Evolutionary conservation across 2,888 invertebrate species (phyloP).

Genomic region (Ferrisia virgata): DNA sequence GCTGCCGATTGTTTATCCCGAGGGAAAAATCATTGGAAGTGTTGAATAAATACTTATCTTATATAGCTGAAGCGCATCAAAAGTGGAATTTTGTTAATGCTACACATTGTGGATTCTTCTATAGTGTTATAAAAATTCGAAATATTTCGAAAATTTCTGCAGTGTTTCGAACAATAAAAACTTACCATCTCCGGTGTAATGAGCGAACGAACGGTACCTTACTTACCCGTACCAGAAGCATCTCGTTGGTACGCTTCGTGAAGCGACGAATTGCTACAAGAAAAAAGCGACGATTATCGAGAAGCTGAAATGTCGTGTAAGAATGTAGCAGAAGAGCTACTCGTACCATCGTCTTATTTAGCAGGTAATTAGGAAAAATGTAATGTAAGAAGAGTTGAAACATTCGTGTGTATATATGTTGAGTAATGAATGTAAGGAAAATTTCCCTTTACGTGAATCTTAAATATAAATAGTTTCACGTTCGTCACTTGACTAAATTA

Average conservation of each 20-base stretch:
- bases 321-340: background rate
- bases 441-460: background rate
- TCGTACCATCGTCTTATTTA: background rate
- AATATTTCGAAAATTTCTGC: background rate
- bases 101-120: background rate
- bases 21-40: no score
- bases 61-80: no score
- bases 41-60: no score
- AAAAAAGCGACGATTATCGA: background rate
- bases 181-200: background rate
- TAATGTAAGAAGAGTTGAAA: background rate
- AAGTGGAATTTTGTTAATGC: background rate
- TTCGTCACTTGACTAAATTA: constrained; percentile 10
- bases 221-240: background rate
- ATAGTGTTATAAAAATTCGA: background rate
- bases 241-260: background rate
- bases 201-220: background rate
- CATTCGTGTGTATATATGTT: background rate
- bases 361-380: background rate
- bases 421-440: background rate
- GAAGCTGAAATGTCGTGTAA: background rate
- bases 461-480: background rate
- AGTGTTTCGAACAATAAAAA: background rate
- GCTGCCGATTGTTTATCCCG: no score
- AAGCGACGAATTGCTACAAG: background rate